Evolutionary conservation across 2,797 vertebrate species (phyloP), one percentile per base, ranked within the genome.

Genomic region (Octomys mimax): DNA sequence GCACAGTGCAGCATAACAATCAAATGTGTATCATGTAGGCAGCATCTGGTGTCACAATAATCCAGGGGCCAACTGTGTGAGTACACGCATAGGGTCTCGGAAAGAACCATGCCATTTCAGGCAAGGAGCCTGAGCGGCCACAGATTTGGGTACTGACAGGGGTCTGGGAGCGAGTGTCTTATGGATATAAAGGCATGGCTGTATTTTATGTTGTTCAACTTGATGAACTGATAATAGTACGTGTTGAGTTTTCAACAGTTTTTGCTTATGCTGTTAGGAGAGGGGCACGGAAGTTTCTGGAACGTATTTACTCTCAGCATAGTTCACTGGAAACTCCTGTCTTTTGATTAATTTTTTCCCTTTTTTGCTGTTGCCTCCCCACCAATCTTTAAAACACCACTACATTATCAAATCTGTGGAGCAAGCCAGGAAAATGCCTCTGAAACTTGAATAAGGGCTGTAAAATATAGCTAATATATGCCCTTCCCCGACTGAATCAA

Each of bases 391-490:
- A 84, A 94, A 95, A 81, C 36, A 83, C 83, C 5, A 59, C 49
- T 80, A 62, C 33, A 52, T 94, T 89, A 91, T 87, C 70, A 87
- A 86, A 77, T 82, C 39, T 91, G 16, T 33, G 9, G n/a, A 62
- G 33, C 26, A 89, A 95, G 75, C 83, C 93, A 94, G 64, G 78
- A 90, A 95, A 95, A 22, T 95, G 83, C 79, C 90, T 97, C 82
- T 80, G 82, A 59, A 92, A 79, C 73, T 66, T 87, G 86, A 95
- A 57, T 84, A 86, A 97, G n/a, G 52, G 75, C 52, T 95, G 90
- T 93, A 84, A 82, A 95, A 86, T 97, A 68, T 85, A 81, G 94
- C 78, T 88, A 83, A 86, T 91, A 49, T 46, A 71, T 79, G 59
- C 78, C 46, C 36, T 85, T 57, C 2, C 54, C 71, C 14, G 21